Percentiles rank a stretch among this genome's conserved stretches.
Evolutionary conservation across 2,888 invertebrate genomes (phyloP).

Genomic region (Ophraella communa): DNA sequence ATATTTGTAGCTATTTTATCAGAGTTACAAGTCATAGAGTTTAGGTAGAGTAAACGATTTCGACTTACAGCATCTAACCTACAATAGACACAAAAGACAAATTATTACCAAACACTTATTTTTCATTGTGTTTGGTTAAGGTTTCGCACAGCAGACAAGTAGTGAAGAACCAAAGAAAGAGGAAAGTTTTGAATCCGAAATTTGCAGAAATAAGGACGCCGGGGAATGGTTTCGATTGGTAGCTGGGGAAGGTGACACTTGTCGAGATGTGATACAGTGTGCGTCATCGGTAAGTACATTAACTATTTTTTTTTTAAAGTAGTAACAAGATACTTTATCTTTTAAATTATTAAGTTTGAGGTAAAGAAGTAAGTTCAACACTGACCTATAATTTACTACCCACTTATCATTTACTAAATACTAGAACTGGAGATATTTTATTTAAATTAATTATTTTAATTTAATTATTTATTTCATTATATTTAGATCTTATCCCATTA

Average conservation of each 20-base stretch:
- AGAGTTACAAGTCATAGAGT: too few relatives aligned
- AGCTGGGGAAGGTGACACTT: constrained; percentile 88
- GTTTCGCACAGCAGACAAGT: constrained; percentile 42
- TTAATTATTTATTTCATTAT: too few relatives aligned
- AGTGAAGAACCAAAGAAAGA: constrained; percentile 77
- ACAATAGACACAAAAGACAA: constrained; percentile 1
- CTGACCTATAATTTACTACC: too few relatives aligned
- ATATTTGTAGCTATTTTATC: not conserved
- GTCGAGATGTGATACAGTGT: constrained; percentile 94
- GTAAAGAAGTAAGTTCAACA: too few relatives aligned
- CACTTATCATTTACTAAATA: too few relatives aligned
- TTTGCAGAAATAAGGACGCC: constrained; percentile 93
- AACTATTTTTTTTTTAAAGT: not conserved
- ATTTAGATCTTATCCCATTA: too few relatives aligned
- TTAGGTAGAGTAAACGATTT: not conserved
- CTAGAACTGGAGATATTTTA: too few relatives aligned
- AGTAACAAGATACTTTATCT: too few relatives aligned
- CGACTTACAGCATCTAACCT: constrained; percentile 12
- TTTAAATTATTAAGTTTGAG: too few relatives aligned
- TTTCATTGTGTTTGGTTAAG: constrained; percentile 16
- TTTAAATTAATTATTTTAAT: too few relatives aligned
- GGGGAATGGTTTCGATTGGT: constrained; percentile 94
- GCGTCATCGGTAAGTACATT: constrained; percentile 81
- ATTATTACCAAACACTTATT: not conserved
- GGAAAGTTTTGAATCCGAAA: constrained; percentile 85